Evolutionary conservation across 1,140 invertebrate species (phyloP).

Genomic region (Psilanteris sp.): DNA sequence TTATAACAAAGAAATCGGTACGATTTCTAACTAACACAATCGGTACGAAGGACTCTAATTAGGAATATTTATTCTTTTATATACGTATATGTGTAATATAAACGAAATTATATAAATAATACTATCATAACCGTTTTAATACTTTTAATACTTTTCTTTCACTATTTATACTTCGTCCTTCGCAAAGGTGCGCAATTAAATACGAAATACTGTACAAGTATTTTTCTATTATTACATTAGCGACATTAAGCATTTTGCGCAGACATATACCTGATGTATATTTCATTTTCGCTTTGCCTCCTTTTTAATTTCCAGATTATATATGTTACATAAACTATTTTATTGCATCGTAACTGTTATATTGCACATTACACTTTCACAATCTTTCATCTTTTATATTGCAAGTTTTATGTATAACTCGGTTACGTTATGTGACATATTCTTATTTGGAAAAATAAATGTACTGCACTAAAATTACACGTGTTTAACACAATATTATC

Average conservation of each 20-base stretch:
- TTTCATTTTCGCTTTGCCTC: conserved; percentile 15
- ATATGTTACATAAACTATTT: conserved; percentile 30
- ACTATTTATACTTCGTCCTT: too few relatives aligned
- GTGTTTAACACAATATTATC: not conserved
- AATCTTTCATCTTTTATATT: conserved; percentile 31
- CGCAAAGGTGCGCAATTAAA: too few relatives aligned
- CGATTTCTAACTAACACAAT: too few relatives aligned
- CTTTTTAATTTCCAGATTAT: conserved; percentile 31
- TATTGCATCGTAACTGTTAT: conserved; percentile 20
- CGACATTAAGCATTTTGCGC: not conserved
- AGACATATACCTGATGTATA: not conserved
- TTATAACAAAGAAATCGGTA: too few relatives aligned
- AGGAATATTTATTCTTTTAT: too few relatives aligned
- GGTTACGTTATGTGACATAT: not conserved
- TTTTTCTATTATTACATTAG: conserved; percentile 1
- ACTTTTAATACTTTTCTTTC: too few relatives aligned
- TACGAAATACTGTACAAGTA: too few relatives aligned
- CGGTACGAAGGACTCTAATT: too few relatives aligned
- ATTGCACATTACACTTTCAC: conserved; percentile 17
- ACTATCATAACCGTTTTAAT: too few relatives aligned
- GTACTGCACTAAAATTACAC: conserved; percentile 5
- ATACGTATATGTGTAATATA: too few relatives aligned
- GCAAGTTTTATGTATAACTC: conserved; percentile 5
- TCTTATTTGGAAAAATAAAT: conserved; percentile 9
- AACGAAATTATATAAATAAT: too few relatives aligned